Evolutionary conservation across 2,797 vertebrate species (phyloP), one percentile per base, ranked within the genome.

Genomic region (Cephalopachus bancanus): DNA sequence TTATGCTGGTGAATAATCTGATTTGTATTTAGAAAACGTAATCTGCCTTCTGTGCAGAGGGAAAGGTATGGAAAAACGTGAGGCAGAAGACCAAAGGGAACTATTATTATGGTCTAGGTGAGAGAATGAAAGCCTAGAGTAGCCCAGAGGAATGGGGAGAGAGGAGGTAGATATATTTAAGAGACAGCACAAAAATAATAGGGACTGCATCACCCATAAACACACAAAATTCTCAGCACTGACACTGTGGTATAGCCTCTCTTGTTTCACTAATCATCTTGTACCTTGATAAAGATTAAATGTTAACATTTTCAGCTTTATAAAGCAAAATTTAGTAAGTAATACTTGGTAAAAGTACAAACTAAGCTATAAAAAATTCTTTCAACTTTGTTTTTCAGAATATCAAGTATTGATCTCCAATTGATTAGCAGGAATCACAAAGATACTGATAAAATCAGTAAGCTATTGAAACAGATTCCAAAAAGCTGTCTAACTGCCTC

Each of bases 241-340:
- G 20, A 83, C 75, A 44, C 5, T 71, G 75, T 88, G 37, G 10
- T 22, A n/a, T 51, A 60, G 67, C n/a, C 11, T 12, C 15, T 86
- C 11, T 57, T 5, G 28, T 44, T 64, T 71, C 15, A 72, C 24
- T 59, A 91, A 24, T 64, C 19, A 49, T 53, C 37, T 60, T 88
- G 65, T 81, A 76, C 60, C 64, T 90, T 91, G 16, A 91, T 86
- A 71, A 84, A 81, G 33, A n/a, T 88, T 28, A 94, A 91, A 89
- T 62, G 14, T 65, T 95, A 80, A 84, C 20, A 78, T 60, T 75
- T 96, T 78, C 53, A 69, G 55, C 22, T 84, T 90, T 72, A 76
- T 72, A 84, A 85, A 87, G 26, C 37, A 85, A 93, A 93, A 76
- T 28, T 78, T 75, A 83, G 79, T 78, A 75, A 85, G 20, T 7